Base-by-base conservation (phyloP, 2,888 invertebrate species). In the Trachelus troglodyta region DNA sequence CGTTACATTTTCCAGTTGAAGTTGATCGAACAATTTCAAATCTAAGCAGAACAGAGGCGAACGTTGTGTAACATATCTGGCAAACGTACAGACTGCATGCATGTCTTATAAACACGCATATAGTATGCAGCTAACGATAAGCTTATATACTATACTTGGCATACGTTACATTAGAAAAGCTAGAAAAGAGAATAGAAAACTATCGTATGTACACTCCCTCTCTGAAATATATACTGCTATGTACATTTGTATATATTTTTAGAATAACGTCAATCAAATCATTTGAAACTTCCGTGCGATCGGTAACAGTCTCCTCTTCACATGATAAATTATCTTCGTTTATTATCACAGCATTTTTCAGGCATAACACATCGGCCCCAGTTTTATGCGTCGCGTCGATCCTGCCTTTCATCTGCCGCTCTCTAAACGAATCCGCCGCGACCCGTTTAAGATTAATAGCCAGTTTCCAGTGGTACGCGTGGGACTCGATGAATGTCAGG, bases 331-430 rank as follows among this genome's bases (percentile, higher is more conserved):
- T 71, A 71, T 71, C 34, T 31, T 34, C 33, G 71, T 34, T 71
- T 71, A 71, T 71, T 71, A 33, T 71, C 12, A 31, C 31, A 71
- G 31, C 71, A 34, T 71, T 34, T 56, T 71, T 71, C 71, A 71
- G 31, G 31, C 71, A 71, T 71, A 71, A 71, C 71, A 71, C 33
- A 31, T 71, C 31, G 31, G 71, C 71, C 31, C 71, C 31, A 33
- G 71, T n/a, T 71, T 71, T 71, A 71, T 33, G 71, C 71, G 71
- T 69, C 12, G 69, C 69, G 69, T 71, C 31, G 71, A 12, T 33
- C 31, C 71, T 71, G 71, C 15, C 71, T 71, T 71, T 71, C 71
- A 33, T 71, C 71, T 15, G 71, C 71, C 71, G 71, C 71, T 71
- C 71, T 71, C 30, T 33, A 71, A 71, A 71, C 56, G 6, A 15